phyloP scores from a whole-genome alignment of 2,888 invertebrate species.

The Pollenia amentaria region DNA sequence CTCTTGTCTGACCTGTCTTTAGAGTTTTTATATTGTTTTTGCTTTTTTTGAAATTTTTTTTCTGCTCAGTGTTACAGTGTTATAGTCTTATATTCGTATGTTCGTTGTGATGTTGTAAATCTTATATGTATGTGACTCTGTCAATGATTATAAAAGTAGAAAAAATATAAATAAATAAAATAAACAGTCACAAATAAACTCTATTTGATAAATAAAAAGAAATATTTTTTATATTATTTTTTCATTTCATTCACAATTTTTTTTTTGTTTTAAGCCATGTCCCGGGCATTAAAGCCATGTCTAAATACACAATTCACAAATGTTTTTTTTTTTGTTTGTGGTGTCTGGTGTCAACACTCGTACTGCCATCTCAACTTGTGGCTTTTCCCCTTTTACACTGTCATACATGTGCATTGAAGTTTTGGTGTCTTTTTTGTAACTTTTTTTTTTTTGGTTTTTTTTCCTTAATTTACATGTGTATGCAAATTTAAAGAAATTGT shows the following conservation, averaged over 20 bases:
- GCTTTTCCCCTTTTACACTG: slow-evolving; percentile 70
- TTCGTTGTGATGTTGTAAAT: slow-evolving; percentile 42
- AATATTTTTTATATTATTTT: slow-evolving; percentile 31
- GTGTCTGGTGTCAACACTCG: slow-evolving; percentile 72
- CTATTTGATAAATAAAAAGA: slow-evolving; percentile 47
- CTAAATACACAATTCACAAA: slow-evolving; percentile 64
- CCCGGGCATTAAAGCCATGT: slow-evolving; percentile 55
- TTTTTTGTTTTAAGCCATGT: slow-evolving; percentile 26
- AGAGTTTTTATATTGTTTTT: slow-evolving; percentile 32
- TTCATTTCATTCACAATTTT: slow-evolving; percentile 24
- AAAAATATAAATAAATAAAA: slow-evolving; percentile 36
- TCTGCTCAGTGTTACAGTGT: slow-evolving; percentile 10
- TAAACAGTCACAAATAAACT: slow-evolving; percentile 55
- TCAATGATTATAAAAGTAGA: slow-evolving; percentile 41
- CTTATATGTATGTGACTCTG: slow-evolving; percentile 6
- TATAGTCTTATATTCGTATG: slow-evolving; percentile 3
- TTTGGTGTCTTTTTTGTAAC: slow-evolving; percentile 7
- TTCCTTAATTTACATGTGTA: slow-evolving; percentile 44
- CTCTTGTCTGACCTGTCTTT: slow-evolving; percentile 70
- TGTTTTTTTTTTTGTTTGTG: slow-evolving; percentile 53
- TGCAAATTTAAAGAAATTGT: slow-evolving; percentile 65
- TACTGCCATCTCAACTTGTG: slow-evolving; percentile 70
- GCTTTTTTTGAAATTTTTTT: background rate
- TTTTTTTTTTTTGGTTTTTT: slow-evolving; percentile 14
- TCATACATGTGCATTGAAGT: slow-evolving; percentile 52